A percentile compares a stretch with the other conserved stretches of the same genome.
phyloP scores from a whole-genome alignment of 64 coral and sea anemone species.

The Orbicella faveolata region DNA sequence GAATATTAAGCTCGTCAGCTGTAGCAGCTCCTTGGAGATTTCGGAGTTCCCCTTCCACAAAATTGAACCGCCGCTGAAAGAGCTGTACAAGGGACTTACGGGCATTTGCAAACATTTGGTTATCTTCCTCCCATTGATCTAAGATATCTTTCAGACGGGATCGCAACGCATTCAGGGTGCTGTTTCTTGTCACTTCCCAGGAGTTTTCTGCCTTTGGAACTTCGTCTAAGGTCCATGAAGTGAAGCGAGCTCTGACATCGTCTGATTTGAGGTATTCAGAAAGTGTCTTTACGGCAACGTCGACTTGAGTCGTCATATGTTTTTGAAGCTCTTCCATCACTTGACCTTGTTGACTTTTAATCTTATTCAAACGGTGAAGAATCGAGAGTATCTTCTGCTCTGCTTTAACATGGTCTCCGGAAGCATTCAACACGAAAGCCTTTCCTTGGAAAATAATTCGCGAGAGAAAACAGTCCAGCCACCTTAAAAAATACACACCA shows the following conservation, averaged over 20 bases:
- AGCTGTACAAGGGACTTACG: background rate
- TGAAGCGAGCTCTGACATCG: background rate
- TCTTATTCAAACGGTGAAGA: too few relatives aligned
- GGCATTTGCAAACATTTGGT: conserved; percentile 14
- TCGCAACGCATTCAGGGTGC: background rate
- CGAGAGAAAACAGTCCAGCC: background rate
- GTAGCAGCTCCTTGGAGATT: background rate
- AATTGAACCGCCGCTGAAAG: conserved; percentile 15
- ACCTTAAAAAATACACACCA: background rate
- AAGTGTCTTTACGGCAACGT: background rate
- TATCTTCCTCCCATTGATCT: too few relatives aligned
- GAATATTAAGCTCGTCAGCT: background rate
- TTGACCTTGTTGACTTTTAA: too few relatives aligned
- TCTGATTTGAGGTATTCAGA: background rate
- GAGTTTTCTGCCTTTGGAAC: background rate
- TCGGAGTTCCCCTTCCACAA: background rate
- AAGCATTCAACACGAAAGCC: background rate
- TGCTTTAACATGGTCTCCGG: background rate
- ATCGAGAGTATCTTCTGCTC: background rate
- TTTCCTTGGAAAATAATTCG: background rate
- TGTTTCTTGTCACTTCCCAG: background rate
- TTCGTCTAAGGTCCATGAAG: background rate
- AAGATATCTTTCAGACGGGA: background rate
- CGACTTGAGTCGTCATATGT: background rate
- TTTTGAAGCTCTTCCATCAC: background rate